Evolutionary conservation across 2,113 vertebrate species (phyloP).

Genomic region (Plectropomus leopardus): DNA sequence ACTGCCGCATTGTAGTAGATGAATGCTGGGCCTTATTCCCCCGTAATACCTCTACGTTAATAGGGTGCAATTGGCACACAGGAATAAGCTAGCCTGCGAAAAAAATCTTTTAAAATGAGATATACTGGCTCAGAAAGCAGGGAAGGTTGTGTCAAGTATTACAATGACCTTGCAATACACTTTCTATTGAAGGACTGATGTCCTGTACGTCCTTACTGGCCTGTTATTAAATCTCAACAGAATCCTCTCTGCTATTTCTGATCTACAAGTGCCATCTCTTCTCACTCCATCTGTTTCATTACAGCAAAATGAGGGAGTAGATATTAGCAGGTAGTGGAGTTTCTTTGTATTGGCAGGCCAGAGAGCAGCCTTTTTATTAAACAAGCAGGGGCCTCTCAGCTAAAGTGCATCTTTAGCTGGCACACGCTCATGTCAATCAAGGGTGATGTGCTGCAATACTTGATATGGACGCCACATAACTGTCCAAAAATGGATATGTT

Average conservation of each 20-base stretch:
- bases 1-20: constrained; percentile 27
- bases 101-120: constrained; percentile 44
- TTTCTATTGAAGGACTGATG: constrained; percentile 40
- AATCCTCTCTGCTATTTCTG: constrained; percentile 43
- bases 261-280: constrained; percentile 13
- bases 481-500: background rate
- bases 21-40: constrained; percentile 22
- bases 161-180: constrained; percentile 46
- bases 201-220: constrained; percentile 50
- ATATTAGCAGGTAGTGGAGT: constrained; percentile 52
- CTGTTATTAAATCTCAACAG: constrained; percentile 59
- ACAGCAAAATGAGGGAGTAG: constrained; percentile 34
- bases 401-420: constrained; percentile 52
- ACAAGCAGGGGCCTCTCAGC: constrained; percentile 48
- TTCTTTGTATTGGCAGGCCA: constrained; percentile 55
- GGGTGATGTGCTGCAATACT: constrained; percentile 10
- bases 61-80: constrained; percentile 13
- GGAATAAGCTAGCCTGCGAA: background rate
- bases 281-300: constrained; percentile 41
- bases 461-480: background rate
- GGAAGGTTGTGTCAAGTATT: constrained; percentile 34
- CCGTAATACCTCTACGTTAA: constrained; percentile 43
- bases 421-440: constrained; percentile 23
- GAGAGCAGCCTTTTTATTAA: constrained; percentile 33
- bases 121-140: constrained; percentile 45